Percentiles rank a stretch among this genome's conserved stretches.
phyloP scores from a whole-genome alignment of 2,888 invertebrate genomes.

The Ormyrus labotus region DNA sequence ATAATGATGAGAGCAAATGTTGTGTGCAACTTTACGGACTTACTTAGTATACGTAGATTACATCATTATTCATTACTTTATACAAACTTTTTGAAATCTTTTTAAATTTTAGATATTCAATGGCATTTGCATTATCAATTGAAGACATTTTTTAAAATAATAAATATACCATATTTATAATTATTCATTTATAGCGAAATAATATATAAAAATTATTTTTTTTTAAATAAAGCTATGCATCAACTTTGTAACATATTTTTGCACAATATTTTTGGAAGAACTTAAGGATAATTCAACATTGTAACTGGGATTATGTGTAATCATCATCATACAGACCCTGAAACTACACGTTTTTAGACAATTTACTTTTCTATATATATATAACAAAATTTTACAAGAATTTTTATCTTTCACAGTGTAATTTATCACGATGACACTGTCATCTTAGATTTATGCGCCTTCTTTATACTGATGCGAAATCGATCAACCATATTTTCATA shows the following conservation, averaged over 20 bases:
- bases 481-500: slow-evolving; percentile 28
- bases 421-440: slow-evolving; percentile 48
- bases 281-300: slow-evolving; percentile 4
- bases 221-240: neutral
- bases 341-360: slow-evolving; percentile 60
- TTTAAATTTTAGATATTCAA: neutral
- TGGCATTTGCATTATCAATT: slow-evolving; percentile 1
- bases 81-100: slow-evolving; percentile 31
- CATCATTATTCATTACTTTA: slow-evolving; percentile 42
- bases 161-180: slow-evolving; percentile 7
- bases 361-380: slow-evolving; percentile 41
- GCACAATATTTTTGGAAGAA: slow-evolving; percentile 3
- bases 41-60: slow-evolving; percentile 35
- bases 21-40: slow-evolving; percentile 27
- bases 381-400: slow-evolving; percentile 54
- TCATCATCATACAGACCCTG: slow-evolving; percentile 64
- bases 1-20: slow-evolving; percentile 34
- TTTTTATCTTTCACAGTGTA: slow-evolving; percentile 32
- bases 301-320: slow-evolving; percentile 16
- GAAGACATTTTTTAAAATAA: neutral
- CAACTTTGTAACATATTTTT: neutral
- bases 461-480: slow-evolving; percentile 29
- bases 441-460: slow-evolving; percentile 26
- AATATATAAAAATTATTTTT: neutral
- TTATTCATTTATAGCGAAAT: neutral